A percentile compares a stretch with the other conserved stretches of the same genome.
Conservation (phyloP, 2,797 vertebrate species). For the Sylvilagus floridanus region DNA sequence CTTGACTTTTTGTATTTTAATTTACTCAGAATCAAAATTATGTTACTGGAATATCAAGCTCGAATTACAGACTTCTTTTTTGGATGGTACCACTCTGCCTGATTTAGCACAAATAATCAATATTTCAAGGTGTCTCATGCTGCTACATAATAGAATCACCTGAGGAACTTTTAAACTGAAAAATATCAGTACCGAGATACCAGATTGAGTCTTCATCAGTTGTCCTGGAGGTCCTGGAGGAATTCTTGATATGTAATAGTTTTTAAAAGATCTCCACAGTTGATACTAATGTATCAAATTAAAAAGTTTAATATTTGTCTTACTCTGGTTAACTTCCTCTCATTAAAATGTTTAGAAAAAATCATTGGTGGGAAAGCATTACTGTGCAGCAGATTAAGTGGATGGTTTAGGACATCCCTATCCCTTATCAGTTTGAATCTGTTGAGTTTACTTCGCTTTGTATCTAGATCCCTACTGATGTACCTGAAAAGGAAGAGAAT, state of each 20-base stretch:
- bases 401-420: too few relatives aligned
- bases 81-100: neutral
- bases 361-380: neutral
- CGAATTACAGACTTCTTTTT: neutral
- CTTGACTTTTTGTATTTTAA: neutral
- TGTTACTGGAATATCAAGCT: neutral
- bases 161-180: neutral
- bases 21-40: conserved; percentile 1
- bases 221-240: neutral
- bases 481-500: too few relatives aligned
- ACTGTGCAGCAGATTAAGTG: too few relatives aligned
- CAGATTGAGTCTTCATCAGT: neutral
- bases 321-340: neutral
- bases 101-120: neutral
- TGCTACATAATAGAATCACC: neutral
- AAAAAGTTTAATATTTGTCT: neutral
- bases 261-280: neutral
- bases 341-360: neutral
- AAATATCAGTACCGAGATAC: neutral
- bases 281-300: neutral
- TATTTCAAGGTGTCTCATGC: neutral
- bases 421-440: too few relatives aligned
- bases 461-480: too few relatives aligned
- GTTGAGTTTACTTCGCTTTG: too few relatives aligned
- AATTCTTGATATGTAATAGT: neutral